These are phyloP conservation scores for Geophilus truncorum DNA, from an alignment of 2,888 invertebrate genomes.

Conservation along the genomic window DNA sequence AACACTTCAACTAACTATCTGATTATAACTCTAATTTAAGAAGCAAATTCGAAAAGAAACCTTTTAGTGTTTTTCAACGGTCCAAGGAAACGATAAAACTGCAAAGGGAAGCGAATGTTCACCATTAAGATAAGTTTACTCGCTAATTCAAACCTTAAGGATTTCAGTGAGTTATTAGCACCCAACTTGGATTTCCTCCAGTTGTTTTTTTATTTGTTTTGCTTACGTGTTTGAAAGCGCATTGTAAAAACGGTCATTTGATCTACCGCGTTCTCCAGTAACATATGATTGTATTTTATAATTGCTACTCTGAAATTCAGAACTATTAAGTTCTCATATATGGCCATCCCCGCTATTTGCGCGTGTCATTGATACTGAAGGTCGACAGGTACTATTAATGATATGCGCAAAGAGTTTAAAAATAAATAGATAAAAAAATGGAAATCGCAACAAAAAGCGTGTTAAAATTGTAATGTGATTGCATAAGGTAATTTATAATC, in stretches of 20 bases:
- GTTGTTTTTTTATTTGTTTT: background rate
- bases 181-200: background rate
- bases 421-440: background rate
- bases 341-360: constrained; percentile 10
- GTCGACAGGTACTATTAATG: background rate
- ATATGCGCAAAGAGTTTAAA: background rate
- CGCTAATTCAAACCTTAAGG: background rate
- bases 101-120: background rate
- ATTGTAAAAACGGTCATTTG: background rate
- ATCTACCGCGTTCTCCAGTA: background rate
- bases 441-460: background rate
- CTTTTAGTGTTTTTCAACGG: background rate
- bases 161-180: background rate
- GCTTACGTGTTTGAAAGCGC: background rate
- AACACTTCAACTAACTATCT: background rate
- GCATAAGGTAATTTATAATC: background rate
- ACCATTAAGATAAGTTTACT: constrained; percentile 13
- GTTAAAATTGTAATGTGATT: background rate
- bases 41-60: background rate
- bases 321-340: constrained; percentile 8
- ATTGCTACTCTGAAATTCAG: background rate
- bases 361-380: constrained; percentile 23
- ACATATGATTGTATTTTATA: background rate
- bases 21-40: constrained; percentile 16
- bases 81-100: constrained; percentile 10